Percentiles rank a stretch among this genome's conserved stretches.
Conservation (phyloP, 2,888 invertebrate genomes). For the Yponomeuta evonymella region DNA sequence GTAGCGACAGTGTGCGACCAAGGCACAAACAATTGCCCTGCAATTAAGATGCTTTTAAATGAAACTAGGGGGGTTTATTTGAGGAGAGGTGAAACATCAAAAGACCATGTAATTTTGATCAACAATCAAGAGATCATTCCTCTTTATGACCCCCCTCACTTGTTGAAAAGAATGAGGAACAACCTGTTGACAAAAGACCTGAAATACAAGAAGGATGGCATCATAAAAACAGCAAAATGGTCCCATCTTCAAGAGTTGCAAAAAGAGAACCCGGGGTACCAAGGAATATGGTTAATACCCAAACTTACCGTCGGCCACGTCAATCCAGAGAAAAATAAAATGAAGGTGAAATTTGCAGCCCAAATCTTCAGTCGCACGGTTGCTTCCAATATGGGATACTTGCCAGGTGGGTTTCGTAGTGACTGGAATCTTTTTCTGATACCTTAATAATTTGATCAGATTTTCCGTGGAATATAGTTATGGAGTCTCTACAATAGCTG, state of each 20-base stretch:
- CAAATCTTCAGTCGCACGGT: too few relatives aligned
- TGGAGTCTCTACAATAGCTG: too few relatives aligned
- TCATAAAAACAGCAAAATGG: slow-evolving; percentile 19
- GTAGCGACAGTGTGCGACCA: slow-evolving; percentile 30
- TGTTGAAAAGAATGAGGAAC: slow-evolving; percentile 22
- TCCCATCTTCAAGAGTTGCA: slow-evolving; percentile 15
- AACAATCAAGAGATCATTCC: slow-evolving; percentile 16
- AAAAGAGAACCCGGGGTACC: slow-evolving; percentile 13
- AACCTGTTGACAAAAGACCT: slow-evolving; percentile 22
- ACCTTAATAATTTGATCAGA: too few relatives aligned
- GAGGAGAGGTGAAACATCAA: slow-evolving; percentile 16
- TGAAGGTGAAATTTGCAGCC: too few relatives aligned
- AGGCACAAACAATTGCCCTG: slow-evolving; percentile 27
- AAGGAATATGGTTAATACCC: slow-evolving; percentile 19
- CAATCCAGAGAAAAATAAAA: slow-evolving; percentile 17
- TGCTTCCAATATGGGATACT: too few relatives aligned
- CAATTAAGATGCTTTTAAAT: slow-evolving; percentile 25
- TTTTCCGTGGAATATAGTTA: too few relatives aligned
- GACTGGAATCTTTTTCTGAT: too few relatives aligned
- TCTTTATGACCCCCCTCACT: slow-evolving; percentile 20
- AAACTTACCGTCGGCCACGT: slow-evolving; percentile 21
- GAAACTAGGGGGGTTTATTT: slow-evolving; percentile 23
- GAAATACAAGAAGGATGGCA: background rate
- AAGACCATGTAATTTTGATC: slow-evolving; percentile 9
- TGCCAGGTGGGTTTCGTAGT: too few relatives aligned